These are phyloP conservation scores for Drosophila anomelani DNA, from an alignment of 2,888 invertebrate species.

Conservation along the genomic window DNA sequence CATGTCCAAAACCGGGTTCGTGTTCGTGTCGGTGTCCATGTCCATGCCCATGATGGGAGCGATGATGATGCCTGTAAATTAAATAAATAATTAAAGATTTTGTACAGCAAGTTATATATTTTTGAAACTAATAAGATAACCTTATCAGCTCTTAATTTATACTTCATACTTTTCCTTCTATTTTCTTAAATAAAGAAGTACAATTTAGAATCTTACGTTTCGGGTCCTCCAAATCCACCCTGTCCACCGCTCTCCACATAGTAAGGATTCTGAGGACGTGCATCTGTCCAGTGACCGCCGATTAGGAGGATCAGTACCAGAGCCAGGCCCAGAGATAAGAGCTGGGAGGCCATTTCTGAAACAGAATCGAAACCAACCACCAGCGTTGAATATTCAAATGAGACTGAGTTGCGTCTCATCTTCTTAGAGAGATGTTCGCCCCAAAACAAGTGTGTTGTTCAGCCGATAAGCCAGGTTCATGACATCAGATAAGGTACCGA, in stretches of 20 bases:
- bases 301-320: slow-evolving; percentile 54
- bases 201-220: slow-evolving; percentile 16
- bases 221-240: slow-evolving; percentile 12
- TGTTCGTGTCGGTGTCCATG: background rate
- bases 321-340: slow-evolving; percentile 57
- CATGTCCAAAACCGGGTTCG: background rate
- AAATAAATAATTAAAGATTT: background rate
- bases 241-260: slow-evolving; percentile 29
- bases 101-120: background rate
- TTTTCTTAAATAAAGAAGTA: background rate
- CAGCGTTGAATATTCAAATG: slow-evolving; percentile 22
- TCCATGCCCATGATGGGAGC: slow-evolving; percentile 8
- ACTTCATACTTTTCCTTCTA: background rate
- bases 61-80: slow-evolving; percentile 21
- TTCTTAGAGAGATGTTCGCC: slow-evolving; percentile 2
- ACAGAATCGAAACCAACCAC: background rate
- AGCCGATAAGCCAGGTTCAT: slow-evolving; percentile 48
- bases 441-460: background rate
- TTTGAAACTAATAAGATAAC: background rate
- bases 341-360: slow-evolving; percentile 45
- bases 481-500: slow-evolving; percentile 34
- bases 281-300: slow-evolving; percentile 48
- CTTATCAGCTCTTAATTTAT: background rate
- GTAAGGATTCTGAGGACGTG: slow-evolving; percentile 44
- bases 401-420: slow-evolving; percentile 46